Conservation (phyloP, 2,888 invertebrate species). For the Artemia sp. region DNA sequence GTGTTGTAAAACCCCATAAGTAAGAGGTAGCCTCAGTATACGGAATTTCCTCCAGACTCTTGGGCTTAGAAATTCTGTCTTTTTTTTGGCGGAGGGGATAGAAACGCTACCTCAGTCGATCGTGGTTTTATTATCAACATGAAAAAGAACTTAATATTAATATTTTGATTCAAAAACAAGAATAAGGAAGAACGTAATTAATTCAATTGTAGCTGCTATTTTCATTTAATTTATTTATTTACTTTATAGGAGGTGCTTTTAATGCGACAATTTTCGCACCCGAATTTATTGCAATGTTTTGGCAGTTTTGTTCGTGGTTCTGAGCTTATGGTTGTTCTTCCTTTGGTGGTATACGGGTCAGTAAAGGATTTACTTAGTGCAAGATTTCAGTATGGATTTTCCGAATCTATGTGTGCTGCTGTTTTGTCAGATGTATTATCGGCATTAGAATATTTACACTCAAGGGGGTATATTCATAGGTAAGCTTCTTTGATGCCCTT, state of each 20-base stretch:
- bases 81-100: too few relatives aligned
- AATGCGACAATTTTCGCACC: constrained; percentile 57
- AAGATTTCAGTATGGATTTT: constrained; percentile 57
- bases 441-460: constrained; percentile 68
- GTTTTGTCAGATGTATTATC: constrained; percentile 58
- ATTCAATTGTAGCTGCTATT: too few relatives aligned
- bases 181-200: too few relatives aligned
- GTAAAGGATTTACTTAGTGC: constrained; percentile 55
- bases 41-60: too few relatives aligned
- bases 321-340: constrained; percentile 60
- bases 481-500: constrained; percentile 30
- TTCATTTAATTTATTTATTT: constrained; percentile 19
- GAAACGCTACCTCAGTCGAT: too few relatives aligned
- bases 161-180: too few relatives aligned
- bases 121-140: too few relatives aligned
- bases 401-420: constrained; percentile 60
- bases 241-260: constrained; percentile 56
- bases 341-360: constrained; percentile 67
- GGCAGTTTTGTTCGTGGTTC: constrained; percentile 58
- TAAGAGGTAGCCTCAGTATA: too few relatives aligned
- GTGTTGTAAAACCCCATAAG: too few relatives aligned
- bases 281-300: constrained; percentile 54
- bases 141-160: too few relatives aligned
- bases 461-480: constrained; percentile 68
- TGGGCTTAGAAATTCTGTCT: too few relatives aligned